phyloP scores from a whole-genome alignment of 1,140 invertebrate genomes.

The Drosophila erecta region DNA sequence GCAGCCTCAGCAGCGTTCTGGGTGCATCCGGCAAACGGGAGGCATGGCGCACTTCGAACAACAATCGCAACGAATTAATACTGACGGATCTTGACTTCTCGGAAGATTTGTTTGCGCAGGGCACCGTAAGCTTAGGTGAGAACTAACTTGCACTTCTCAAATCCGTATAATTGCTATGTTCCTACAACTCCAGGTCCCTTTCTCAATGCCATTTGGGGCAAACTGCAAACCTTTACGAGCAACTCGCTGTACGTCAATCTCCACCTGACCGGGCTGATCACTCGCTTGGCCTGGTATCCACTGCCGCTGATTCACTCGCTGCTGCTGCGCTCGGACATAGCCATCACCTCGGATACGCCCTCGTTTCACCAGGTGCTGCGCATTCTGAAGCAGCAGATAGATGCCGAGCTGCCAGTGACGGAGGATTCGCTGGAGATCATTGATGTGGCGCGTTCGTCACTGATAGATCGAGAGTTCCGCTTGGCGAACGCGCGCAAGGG shows the following conservation, averaged over 20 bases:
- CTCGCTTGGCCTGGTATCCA: slow-evolving; percentile 93
- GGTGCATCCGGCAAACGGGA: slow-evolving; percentile 44
- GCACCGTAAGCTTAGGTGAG: slow-evolving; percentile 83
- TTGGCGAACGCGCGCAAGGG: slow-evolving; percentile 89
- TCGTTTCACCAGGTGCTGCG: slow-evolving; percentile 95
- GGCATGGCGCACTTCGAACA: slow-evolving; percentile 84
- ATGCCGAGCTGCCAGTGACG: slow-evolving; percentile 90
- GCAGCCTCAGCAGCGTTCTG: slow-evolving; percentile 37
- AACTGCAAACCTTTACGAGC: slow-evolving; percentile 93
- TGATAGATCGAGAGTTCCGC: slow-evolving; percentile 91
- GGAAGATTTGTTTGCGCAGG: slow-evolving; percentile 85
- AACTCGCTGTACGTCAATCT: slow-evolving; percentile 95
- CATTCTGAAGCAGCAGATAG: slow-evolving; percentile 94
- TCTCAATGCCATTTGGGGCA: slow-evolving; percentile 91
- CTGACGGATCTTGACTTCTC: slow-evolving; percentile 84
- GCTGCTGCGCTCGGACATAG: slow-evolving; percentile 93
- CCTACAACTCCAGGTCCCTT: slow-evolving; percentile 89
- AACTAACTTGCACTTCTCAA: not conserved
- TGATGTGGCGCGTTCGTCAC: slow-evolving; percentile 90
- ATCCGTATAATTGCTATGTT: not conserved
- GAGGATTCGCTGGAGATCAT: slow-evolving; percentile 89
- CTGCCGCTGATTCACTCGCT: slow-evolving; percentile 94
- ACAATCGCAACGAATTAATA: slow-evolving; percentile 68
- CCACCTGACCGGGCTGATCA: slow-evolving; percentile 94
- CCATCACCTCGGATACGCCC: slow-evolving; percentile 95